Percentiles rank a stretch among this genome's conserved stretches.
These are phyloP conservation scores for Spea multiplicata DNA, from an alignment of 2,113 vertebrate genomes.

Conservation along the genomic window DNA sequence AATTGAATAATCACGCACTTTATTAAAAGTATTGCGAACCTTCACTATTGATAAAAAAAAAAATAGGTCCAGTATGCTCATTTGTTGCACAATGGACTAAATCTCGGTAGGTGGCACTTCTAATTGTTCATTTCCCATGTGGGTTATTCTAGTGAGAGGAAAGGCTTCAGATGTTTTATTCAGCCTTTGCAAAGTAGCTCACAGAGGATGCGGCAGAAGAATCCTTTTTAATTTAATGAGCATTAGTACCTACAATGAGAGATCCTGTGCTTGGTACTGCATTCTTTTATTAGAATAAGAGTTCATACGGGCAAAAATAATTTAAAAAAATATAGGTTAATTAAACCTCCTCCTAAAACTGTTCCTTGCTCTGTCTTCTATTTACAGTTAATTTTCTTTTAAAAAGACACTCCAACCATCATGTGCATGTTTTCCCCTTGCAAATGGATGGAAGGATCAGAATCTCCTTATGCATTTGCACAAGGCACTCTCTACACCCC, in stretches of 20 bases:
- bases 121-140: constrained; percentile 45
- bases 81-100: constrained; percentile 41
- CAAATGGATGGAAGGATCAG: too few species aligned
- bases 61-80: constrained; percentile 46
- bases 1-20: neutral
- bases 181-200: constrained; percentile 43
- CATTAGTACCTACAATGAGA: constrained; percentile 46
- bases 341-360: too few species aligned
- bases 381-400: too few species aligned
- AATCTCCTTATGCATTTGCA: too few species aligned
- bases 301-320: constrained; percentile 35
- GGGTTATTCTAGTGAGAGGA: constrained; percentile 21
- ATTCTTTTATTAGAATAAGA: constrained; percentile 49
- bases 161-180: constrained; percentile 46
- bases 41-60: constrained; percentile 46
- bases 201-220: constrained; percentile 34
- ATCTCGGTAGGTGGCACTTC: constrained; percentile 48
- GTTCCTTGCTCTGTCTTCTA: too few species aligned
- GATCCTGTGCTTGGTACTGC: constrained; percentile 34
- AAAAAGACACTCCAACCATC: too few species aligned
- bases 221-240: constrained; percentile 45
- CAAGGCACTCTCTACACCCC: too few species aligned
- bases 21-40: constrained; percentile 44
- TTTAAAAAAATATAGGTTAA: constrained; percentile 19
- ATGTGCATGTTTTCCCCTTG: too few species aligned